Evolutionary conservation across 2,113 vertebrate species (phyloP), one percentile per base, ranked within the genome.

Genomic region (Furnarius figulus): DNA sequence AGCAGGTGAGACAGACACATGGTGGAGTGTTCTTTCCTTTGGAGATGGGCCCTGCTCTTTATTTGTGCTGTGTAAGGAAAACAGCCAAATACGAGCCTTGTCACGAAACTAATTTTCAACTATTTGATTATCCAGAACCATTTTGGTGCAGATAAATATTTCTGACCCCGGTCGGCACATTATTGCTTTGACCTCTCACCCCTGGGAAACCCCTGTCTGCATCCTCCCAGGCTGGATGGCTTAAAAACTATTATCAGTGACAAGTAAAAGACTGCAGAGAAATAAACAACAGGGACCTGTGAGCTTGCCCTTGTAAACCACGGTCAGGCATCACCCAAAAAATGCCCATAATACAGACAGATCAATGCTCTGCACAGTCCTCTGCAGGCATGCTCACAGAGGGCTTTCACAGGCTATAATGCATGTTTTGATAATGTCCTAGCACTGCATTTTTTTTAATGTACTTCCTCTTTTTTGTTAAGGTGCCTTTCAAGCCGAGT

Each of bases 251-350:
- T 97, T 96, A 89, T 80, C 90, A 89, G 86, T 95, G 96, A 97
- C 96, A 97, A 95, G 91, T 89, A 74, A 96, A 95, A 96, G 95
- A 95, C 93, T 96, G 94, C 83, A 85, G 92, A 95, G 97, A 90
- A 94, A 93, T 96, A 97, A 97, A 97, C 89, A 95, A 85, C 35
- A 1, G 75, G 91, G 96, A 96, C 94, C 93, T 94, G 31, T 90
- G 94, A 85, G 85, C 88, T 92, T 92, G 86, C 87, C 95, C 93
- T 96, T 93, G 94, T 92, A 94, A 96, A 85, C 95, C 66, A 53
- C 2, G 37, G 90, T 95, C 90, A 89, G 93, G 90, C 76, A 78
- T 93, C 92, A 91, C 91, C 92, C 88, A 31, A 92, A 89, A 77
- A 88, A 33, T 25, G 1, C 80, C 94, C 96, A 9, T 89, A 71